Percentiles rank a stretch among this genome's conserved stretches.
Evolutionary conservation across 2,888 invertebrate genomes (phyloP).

Genomic region (Ornithoptera alexandrae): DNA sequence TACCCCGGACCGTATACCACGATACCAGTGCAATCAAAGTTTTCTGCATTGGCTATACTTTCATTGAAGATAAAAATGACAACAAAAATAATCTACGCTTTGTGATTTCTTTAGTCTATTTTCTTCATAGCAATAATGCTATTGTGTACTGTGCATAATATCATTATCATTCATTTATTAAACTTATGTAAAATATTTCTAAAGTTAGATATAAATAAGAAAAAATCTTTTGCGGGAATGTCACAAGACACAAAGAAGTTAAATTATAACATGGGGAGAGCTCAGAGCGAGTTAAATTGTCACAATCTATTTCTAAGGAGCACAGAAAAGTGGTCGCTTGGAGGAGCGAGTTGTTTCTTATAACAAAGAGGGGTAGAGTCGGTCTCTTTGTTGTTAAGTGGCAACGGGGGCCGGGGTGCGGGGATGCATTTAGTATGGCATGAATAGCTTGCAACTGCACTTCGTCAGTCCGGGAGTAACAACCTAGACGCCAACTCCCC

Average conservation of each 20-base stretch:
- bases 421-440: slow-evolving; percentile 70
- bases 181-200: no score
- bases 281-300: slow-evolving; percentile 44
- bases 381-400: slow-evolving; percentile 78
- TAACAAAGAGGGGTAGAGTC: slow-evolving; percentile 75
- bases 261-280: slow-evolving; percentile 21
- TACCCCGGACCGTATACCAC: slow-evolving; percentile 43
- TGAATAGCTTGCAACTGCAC: slow-evolving; percentile 77
- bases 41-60: slow-evolving; percentile 25
- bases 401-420: slow-evolving; percentile 52
- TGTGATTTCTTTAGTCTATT: no score
- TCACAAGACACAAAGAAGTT: slow-evolving; percentile 6
- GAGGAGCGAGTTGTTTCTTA: slow-evolving; percentile 69
- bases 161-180: no score
- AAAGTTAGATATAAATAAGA: no score
- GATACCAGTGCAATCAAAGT: slow-evolving; percentile 38
- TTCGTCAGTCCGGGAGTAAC: slow-evolving; percentile 75
- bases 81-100: no score
- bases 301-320: slow-evolving; percentile 54
- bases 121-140: no score
- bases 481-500: slow-evolving; percentile 63
- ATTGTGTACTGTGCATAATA: no score
- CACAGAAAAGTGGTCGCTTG: slow-evolving; percentile 64
- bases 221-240: not conserved
- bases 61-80: not conserved